Evolutionary conservation across 2,113 vertebrate genomes (phyloP), one percentile per base, ranked within the genome.

Genomic region (Leptobrachium ailaonicum): DNA sequence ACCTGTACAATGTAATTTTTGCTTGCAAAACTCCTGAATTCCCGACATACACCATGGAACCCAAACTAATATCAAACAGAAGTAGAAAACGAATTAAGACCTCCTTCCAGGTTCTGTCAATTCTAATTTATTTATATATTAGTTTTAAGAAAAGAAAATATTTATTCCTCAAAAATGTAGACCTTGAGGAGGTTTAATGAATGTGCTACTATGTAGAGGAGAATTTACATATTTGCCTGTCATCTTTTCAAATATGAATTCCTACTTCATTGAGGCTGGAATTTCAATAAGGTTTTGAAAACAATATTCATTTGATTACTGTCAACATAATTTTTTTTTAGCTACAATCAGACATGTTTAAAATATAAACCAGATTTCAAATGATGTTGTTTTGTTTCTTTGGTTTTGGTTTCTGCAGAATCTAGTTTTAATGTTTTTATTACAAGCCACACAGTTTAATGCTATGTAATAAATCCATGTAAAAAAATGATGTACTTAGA

Each of bases 291-390:
- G 62, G 4, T 5, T 64, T 64, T 64, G 5, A 64, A 64, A 32
- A 64, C 62, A 32, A 13, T 64, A 40, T 64, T 64, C 32, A 64
- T 64, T 60, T 60, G 56, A 60, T 60, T 60, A 60, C 10, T 60
- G 56, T n/a, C 56, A 60, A 60, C 56, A 60, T 5, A 60, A 60
- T 60, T 64, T 64, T 64, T 64, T 32, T 32, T 64, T 64, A 64
- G 62, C n/a, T 64, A 32, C 40, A 32, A 64, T 64, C 5, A 64
- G 62, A 64, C 62, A 20, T 64, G 62, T 64, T 64, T 64, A 2
- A 64, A 2, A 64, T 64, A 40, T 40, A 64, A 40, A 64, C n/a
- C 14, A 5, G 62, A 64, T 4, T 32, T 40, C 1, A 64, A 64
- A 64, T 64, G 4, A 64, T 64, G 9, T 5, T 3, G 13, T 64